Base-by-base conservation (phyloP, 1,140 invertebrate species). In the Augochlora pura region DNA sequence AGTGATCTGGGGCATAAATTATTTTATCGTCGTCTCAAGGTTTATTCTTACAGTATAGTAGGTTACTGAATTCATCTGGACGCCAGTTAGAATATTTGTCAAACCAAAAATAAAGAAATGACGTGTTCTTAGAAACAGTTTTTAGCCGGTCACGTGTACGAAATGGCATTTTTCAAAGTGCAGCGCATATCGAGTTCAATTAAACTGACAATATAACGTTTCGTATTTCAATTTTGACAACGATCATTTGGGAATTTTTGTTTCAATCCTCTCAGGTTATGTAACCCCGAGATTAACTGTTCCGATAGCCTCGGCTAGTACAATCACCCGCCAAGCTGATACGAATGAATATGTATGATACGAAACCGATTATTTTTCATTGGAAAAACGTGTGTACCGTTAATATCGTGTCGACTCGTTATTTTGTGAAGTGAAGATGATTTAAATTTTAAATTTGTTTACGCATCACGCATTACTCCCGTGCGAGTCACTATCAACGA, bases 281-380 rank as follows among this genome's bases (percentile, higher is more conserved):
- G 60, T 62, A 62, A 62, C 32, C 14, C 60, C 23, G 14, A 62
- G 60, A 62, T 38, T 62, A 62, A 62, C 27, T 6, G 60, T 62
- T 16, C 25, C 16, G 16, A 27, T 32, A 32, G 27, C 60, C 14
- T 21, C 14, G 18, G 32, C 27, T 27, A 27, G 60, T 1, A 32
- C 60, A 62, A 32, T 27, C 16, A 7, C 27, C 14, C 5, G 25
- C 0, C 60, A 32, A 62, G 18, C 27, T 32, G 60, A 62, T 62
- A 62, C 25, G 27, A 7, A 62, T 62, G 60, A 62, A 62, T 62
- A 62, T 62, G 60, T 62, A 62, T 62, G 60, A 32, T 62, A 62
- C 32, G 27, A 32, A 32, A 38, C 27, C 27, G 60, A 18, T 62
- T 62, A 62, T 16, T 62, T 27, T 18, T 32, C 27, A 62, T 62